Base-by-base conservation (phyloP, 2,888 invertebrate species). In the Leptopilina syphax region DNA sequence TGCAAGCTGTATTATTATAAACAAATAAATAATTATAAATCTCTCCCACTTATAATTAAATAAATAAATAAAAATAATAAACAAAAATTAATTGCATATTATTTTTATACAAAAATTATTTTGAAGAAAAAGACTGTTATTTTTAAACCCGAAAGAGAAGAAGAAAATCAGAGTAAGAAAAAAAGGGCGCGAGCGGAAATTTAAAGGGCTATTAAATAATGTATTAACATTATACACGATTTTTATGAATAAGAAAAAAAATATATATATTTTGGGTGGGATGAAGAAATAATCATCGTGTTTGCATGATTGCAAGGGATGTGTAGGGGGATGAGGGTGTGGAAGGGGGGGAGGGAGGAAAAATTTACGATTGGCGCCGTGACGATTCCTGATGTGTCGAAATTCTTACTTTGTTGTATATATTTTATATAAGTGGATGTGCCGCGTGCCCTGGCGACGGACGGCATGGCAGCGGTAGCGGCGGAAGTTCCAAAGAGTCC, bases 401-500 rank as follows among this genome's bases (percentile, higher is more conserved):
- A 73, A 73, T 73, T 73, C 34, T 73, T 57, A 73, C 73, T 73
- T 73, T 73, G 57, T 34, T 73, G 27, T 73, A 57, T 27, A 57
- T 34, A 65, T 44, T 8, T 8, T 50, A 12, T 50, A 50, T 50
- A 50, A 50, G 44, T 44, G 44, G 44, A 50, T 50, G 50, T 50
- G 50, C 50, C 50, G 47, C 67, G 65, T 18, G 44, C 82, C 34
- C 34, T 34, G 34, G 34, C 34, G 34, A 34, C 34, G 34, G 34
- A 34, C 34, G 34, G 3, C 34, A 34, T 34, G 81, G 80, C 81
- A 77, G 82, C 54, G 41, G 13, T 60, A 66, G 83, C 86, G 86
- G 86, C 89, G 89, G 89, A 89, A 89, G 87, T 87, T 82, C 70
- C 85, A 83, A 86, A 85, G 89, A 78, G 83, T 86, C 89, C 85